Base-by-base conservation (phyloP, 2,797 vertebrate species). In the Morelia viridis region DNA sequence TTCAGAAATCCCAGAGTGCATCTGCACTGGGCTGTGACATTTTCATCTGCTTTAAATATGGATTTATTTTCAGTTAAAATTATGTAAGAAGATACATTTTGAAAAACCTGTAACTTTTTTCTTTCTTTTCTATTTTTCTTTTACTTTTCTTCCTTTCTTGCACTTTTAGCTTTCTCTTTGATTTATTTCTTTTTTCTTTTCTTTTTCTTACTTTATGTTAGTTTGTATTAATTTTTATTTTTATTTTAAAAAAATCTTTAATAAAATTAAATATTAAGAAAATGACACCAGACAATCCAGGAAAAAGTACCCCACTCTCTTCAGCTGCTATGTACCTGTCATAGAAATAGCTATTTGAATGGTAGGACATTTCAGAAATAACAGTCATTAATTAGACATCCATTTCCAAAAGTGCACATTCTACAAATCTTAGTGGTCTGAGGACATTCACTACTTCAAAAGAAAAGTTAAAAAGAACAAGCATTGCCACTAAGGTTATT, bases 401-500 rank as follows among this genome's bases (percentile, higher is more conserved):
- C 83, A 90, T 62, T 92, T 91, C 0, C 31, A 46, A 91, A 92
- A 85, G 2, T 46, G 17, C 88, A 94, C 93, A 94, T 85, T 90
- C 4, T 83, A 71, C 19, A 68, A 28, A 60, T 88, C 1, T 41
- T 11, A 87, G 31, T 31, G 91, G n/a, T 83, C 22, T 90, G 28
- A 80, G 13, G 41, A 60, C 8, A 31, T 46, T 28, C 60, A 11
- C 13, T 71, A 46, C 28, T 89, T 60, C 15, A 93, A 62, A 93
- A 89, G 76, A 94, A 93, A 85, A 92, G 15, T 8, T 91, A 68
- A 26, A n/a, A 60, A 88, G 83, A 92, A 2, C 91, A 95, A 0
- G 0, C 91, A 88, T 58, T 6, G 17, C 24, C 94, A 65, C 92
- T 90, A 96, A 95, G 57, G 89, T 94, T 94, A 92, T 93, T 91